Base-by-base conservation (phyloP, 2,888 invertebrate genomes). In the Merodon equestris region DNA sequence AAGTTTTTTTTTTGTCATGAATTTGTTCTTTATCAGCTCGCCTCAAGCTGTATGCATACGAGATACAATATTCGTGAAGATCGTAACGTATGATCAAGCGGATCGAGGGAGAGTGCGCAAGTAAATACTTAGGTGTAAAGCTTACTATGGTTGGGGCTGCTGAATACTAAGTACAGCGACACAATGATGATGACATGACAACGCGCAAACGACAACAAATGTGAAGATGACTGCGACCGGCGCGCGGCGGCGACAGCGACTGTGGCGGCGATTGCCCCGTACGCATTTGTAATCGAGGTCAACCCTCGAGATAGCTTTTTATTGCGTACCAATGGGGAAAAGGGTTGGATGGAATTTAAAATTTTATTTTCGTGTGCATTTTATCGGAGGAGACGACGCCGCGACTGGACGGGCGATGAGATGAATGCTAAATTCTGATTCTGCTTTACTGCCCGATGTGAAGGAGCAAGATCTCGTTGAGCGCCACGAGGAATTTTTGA, bases 201-300 rank as follows among this genome's bases (percentile, higher is more conserved):
- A 27, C 27, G 27, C 27, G 27, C 27, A 27, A 27, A 27, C 27
- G 27, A 4, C 7, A 27, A 27, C 27, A 7, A 4, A 27, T n/a
- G n/a, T n/a, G n/a, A n/a, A n/a, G n/a, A n/a, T n/a, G n/a, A n/a
- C n/a, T n/a, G n/a, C n/a, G n/a, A n/a, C n/a, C n/a, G n/a, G n/a
- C n/a, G n/a, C n/a, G n/a, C n/a, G n/a, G n/a, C n/a, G n/a, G n/a
- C n/a, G n/a, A n/a, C n/a, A 27, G 7, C 27, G 27, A 27, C 27
- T 36, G 38, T 14, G 47, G 18, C 48, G 10, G 50, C 42, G n/a
- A 51, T 12, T 38, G 54, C 42, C 54, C 54, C 54, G 48, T 45
- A 67, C 71, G 72, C 66, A 72, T 77, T 77, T 51, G 60, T 77
- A 72, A 77, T 77, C 76, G 76, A 77, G 76, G 76, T 77, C 72